These are phyloP conservation scores for Alectura lathami DNA, from an alignment of 2,113 vertebrate genomes.

Conservation along the genomic window DNA sequence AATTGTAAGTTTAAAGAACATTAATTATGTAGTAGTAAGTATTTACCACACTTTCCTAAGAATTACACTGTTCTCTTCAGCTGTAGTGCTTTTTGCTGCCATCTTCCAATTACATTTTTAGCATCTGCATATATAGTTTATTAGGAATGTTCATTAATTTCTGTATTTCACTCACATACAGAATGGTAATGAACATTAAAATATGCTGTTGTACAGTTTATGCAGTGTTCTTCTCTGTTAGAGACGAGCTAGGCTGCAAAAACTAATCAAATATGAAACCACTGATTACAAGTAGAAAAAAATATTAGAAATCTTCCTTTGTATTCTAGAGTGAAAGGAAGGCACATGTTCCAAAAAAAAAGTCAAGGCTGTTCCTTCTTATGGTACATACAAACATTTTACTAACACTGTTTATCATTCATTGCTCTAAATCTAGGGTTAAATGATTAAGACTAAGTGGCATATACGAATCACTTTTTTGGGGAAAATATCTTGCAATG, in stretches of 20 bases:
- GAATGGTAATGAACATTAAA: background rate
- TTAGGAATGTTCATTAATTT: background rate
- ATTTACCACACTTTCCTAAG: background rate
- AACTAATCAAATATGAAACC: background rate
- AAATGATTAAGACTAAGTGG: background rate
- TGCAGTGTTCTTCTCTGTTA: background rate
- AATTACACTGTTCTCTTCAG: background rate
- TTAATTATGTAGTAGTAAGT: background rate
- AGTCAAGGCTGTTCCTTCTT: background rate
- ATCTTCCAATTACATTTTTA: background rate
- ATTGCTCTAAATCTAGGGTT: background rate
- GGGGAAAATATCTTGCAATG: background rate
- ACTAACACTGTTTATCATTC: background rate
- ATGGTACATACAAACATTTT: background rate
- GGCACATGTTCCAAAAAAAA: background rate
- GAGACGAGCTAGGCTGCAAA: background rate
- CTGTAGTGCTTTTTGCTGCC: background rate
- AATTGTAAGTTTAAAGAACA: background rate
- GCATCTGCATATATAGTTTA: background rate
- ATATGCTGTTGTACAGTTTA: background rate
- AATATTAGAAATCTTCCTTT: background rate
- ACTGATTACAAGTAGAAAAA: background rate
- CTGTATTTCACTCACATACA: background rate
- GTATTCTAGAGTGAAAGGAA: background rate
- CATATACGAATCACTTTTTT: background rate